phyloP scores from a whole-genome alignment of 2,888 invertebrate species.

The Plemyria rubiginata region DNA sequence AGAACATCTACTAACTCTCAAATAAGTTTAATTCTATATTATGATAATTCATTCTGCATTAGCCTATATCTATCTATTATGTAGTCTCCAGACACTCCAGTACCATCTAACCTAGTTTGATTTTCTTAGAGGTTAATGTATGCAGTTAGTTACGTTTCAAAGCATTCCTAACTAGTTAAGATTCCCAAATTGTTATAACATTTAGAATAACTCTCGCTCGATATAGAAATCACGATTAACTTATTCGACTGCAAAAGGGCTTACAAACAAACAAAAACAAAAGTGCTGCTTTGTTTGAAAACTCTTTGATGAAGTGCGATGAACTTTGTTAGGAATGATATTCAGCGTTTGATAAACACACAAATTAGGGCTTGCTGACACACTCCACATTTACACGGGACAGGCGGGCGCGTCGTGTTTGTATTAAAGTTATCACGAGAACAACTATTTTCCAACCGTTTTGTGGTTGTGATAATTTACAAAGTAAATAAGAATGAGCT shows the following conservation, averaged over 20 bases:
- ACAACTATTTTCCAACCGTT: constrained; percentile 3
- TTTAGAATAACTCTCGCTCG: constrained; percentile 3
- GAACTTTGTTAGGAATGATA: constrained; percentile 26
- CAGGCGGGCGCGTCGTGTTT: not conserved
- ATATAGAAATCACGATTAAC: constrained; percentile 22
- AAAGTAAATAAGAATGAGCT: too few species aligned
- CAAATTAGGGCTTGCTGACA: constrained; percentile 12
- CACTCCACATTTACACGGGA: constrained; percentile 4
- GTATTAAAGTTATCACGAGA: constrained; percentile 12
- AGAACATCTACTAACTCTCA: too few species aligned
- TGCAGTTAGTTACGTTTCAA: not conserved
- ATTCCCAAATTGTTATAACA: constrained; percentile 18
- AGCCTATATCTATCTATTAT: too few species aligned
- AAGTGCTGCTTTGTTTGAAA: constrained; percentile 22
- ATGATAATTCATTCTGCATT: too few species aligned
- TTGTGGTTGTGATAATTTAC: not conserved
- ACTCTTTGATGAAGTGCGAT: constrained; percentile 31
- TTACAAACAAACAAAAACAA: constrained; percentile 27
- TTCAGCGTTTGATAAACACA: constrained; percentile 5
- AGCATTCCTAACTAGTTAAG: constrained; percentile 6
- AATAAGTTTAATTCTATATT: too few species aligned
- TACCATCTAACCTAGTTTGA: too few species aligned
- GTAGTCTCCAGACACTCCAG: too few species aligned
- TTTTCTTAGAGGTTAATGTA: too few species aligned
- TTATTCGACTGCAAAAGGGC: constrained; percentile 20